Evolutionary conservation across 2,888 invertebrate genomes (phyloP), one percentile per base, ranked within the genome.

Genomic region (Pollenia labialis): DNA sequence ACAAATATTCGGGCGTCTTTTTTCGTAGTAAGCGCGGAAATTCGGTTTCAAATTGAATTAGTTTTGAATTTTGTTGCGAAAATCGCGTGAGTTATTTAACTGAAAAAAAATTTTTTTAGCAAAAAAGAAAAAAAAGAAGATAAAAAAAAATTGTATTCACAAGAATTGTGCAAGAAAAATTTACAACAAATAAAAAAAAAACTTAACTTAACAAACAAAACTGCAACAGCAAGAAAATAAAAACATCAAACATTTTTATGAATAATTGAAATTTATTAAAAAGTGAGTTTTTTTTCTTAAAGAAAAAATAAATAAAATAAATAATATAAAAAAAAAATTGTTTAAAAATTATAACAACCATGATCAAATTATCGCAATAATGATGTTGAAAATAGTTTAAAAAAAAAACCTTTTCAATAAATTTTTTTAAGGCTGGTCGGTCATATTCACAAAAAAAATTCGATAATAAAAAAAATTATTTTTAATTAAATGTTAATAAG

Each of bases 31-130:
- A 72, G 68, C 69, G 82, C 80, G 82, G 86, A 86, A 83, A 83
- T 83, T 83, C 71, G 80, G 54, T 72, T 72, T 66, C 18, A 60
- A 60, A 69, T 60, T 69, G 9, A 75, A 76, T 75, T 52, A 40
- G 46, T 60, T 76, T 62, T 69, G 11, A 9, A 32, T 58, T 18
- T 42, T 42, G 50, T 23, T 42, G 23, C 75, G 23, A 66, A 84
- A 84, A 87, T 87, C 84, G 87, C 84, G 87, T 87, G 87, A 81
- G 84, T 84, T 77, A 64, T 72, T 76, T 81, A 60, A 52, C 23
- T 48, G 9, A 52, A 62, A 23, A 16, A 58, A 81, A 81, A 81
- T 14, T 68, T 66, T 68, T 66, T 48, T 32, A 6, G 16, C 42
- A 71, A 14, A 64, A 74, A 77, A 23, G 2, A 76, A 72, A 75